Evolutionary conservation across 2,888 invertebrate species (phyloP).

Genomic region (Pammene aurita): DNA sequence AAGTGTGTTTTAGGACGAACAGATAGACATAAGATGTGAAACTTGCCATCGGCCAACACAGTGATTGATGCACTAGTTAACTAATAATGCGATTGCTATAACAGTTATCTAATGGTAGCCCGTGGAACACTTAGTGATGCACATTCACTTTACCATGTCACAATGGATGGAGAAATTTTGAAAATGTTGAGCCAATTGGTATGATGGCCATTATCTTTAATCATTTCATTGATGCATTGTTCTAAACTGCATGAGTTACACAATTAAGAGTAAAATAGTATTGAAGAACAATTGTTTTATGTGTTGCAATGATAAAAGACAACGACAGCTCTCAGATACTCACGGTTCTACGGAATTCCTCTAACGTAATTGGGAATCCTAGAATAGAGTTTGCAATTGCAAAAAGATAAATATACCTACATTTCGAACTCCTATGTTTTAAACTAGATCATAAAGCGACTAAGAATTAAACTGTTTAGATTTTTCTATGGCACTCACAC

Average conservation of each 20-base stretch:
- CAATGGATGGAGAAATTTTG: slow-evolving; percentile 35
- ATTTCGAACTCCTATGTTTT: slow-evolving; percentile 20
- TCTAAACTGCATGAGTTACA: neutral
- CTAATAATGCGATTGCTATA: slow-evolving; percentile 46
- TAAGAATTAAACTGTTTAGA: slow-evolving; percentile 21
- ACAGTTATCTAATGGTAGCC: slow-evolving; percentile 50
- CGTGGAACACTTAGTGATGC: slow-evolving; percentile 59
- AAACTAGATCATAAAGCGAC: slow-evolving; percentile 18
- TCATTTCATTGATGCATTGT: slow-evolving; percentile 10
- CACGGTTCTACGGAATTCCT: slow-evolving; percentile 33
- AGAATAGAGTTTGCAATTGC: slow-evolving; percentile 30
- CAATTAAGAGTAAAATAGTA: too few species aligned
- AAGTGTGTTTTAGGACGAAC: slow-evolving; percentile 79
- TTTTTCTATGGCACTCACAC: slow-evolving; percentile 9
- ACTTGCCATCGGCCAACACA: slow-evolving; percentile 65
- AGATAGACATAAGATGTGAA: slow-evolving; percentile 77
- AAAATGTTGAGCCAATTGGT: slow-evolving; percentile 31
- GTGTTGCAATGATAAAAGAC: slow-evolving; percentile 15
- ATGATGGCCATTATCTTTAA: slow-evolving; percentile 18
- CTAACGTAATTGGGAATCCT: slow-evolving; percentile 25
- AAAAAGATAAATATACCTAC: slow-evolving; percentile 25
- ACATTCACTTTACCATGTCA: slow-evolving; percentile 51
- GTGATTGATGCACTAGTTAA: slow-evolving; percentile 64
- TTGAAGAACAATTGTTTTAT: neutral
- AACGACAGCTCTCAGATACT: slow-evolving; percentile 21